Evolutionary conservation across 1,140 invertebrate genomes (phyloP), one percentile per base, ranked within the genome.

Genomic region (Leptopilina clavipes): DNA sequence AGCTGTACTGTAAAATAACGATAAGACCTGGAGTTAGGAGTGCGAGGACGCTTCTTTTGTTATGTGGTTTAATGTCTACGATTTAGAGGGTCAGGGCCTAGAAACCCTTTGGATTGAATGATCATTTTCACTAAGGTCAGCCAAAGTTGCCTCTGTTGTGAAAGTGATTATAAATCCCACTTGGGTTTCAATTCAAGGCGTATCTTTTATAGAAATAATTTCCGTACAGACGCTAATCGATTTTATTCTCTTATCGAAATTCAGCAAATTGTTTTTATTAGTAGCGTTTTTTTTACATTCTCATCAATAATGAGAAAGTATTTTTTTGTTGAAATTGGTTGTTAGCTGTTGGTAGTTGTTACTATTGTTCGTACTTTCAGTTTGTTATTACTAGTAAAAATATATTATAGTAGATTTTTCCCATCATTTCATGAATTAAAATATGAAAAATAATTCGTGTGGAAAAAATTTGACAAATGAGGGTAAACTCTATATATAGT

Each of bases 71-170:
- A 31, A 65, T 65, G 56, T 31, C 19, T 25, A 12, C 56, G 56
- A 31, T 65, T 65, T 65, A 65, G 22, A 31, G 59, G 59, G 22
- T 65, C 59, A 65, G 59, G 22, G 59, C 12, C 59, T 65, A 8
- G 59, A 65, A 65, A 65, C 59, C 59, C 59, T 65, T 37, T 65
- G 22, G 48, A 52, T 52, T 52, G n/a, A 17, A 65, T 65, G 25
- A 65, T 65, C 25, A 65, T 65, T 65, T 31, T 11, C 37, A 52
- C n/a, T n/a, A 12, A 65, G 59, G 59, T 65, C 59, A 31, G 25
- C 14, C 59, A 65, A n/a, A 65, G 25, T 65, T n/a, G 12, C 25
- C 59, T 54, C 11, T n/a, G 25, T 25, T 65, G 25, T 52, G 19
- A 65, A 31, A 65, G 3, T 65, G 12, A 65, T 65, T 65, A 37